These are phyloP conservation scores for Aphaenogaster floridana DNA, from an alignment of 1,140 invertebrate genomes.

Conservation along the genomic window DNA sequence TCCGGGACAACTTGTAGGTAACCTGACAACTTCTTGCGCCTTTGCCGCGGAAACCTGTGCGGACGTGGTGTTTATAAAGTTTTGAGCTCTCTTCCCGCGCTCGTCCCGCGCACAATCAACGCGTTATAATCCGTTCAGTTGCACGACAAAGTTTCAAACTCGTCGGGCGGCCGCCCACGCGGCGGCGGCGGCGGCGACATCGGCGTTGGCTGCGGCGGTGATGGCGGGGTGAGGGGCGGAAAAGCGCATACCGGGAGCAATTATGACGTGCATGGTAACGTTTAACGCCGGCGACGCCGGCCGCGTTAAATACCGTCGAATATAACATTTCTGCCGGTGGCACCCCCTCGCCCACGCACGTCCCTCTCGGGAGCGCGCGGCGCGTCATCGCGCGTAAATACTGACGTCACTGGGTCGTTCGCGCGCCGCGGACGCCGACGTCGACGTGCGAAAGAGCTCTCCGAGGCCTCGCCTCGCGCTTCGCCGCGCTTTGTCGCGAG, in stretches of 20 bases:
- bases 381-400: slow-evolving; percentile 62
- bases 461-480: background rate
- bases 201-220: background rate
- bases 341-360: slow-evolving; percentile 1
- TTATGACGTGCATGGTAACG: slow-evolving; percentile 63
- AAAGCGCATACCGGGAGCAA: slow-evolving; percentile 57
- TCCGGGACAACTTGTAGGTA: background rate
- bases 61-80: slow-evolving; percentile 64
- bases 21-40: background rate
- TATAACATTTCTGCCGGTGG: slow-evolving; percentile 56
- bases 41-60: slow-evolving; percentile 1
- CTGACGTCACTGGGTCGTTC: slow-evolving; percentile 63
- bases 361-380: slow-evolving; percentile 17
- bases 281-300: slow-evolving; percentile 39
- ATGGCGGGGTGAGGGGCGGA: background rate
- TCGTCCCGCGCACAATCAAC: slow-evolving; percentile 67
- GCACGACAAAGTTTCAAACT: slow-evolving; percentile 71
- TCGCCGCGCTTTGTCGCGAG: slow-evolving; percentile 16
- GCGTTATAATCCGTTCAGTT: slow-evolving; percentile 74
- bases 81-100: slow-evolving; percentile 59
- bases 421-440: slow-evolving; percentile 35
- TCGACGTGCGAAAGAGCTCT: slow-evolving; percentile 31
- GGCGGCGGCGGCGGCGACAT: background rate
- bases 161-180: slow-evolving; percentile 36
- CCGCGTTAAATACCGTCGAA: slow-evolving; percentile 59